Base-by-base conservation (phyloP, 2,113 vertebrate genomes). In the Heptranchias perlo region DNA sequence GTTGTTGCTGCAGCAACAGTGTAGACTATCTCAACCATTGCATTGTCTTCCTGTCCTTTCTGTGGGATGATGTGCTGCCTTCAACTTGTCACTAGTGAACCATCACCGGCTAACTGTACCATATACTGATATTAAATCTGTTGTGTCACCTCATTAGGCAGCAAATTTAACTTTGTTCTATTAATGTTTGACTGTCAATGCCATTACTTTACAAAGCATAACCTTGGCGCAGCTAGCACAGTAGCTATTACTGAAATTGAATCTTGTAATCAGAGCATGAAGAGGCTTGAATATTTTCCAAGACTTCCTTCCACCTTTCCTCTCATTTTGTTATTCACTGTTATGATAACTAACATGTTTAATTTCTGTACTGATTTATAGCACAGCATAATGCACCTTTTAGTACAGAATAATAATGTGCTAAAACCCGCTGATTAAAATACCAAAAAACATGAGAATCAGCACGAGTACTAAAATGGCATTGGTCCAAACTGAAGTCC, bases 161-260 rank as follows among this genome's bases (percentile, higher is more conserved):
- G 65, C 64, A 95, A 95, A 95, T 95, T 47, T 95, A 95, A 95
- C 64, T 69, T 69, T 95, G 94, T 95, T 95, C 94, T 95, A 31
- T 52, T 52, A 95, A 69, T 73, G 94, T 95, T 49, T 95, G 47
- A 52, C 44, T 95, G 94, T 95, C 65, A 67, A 73, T 69, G 65
- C 64, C 94, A 95, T 49, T 95, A 95, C 28, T 95, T 95, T 95
- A 94, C 94, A 95, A 69, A 69, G 94, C 94, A 95, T 69, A 69
- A 73, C 44, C 94, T 73, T 95, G 94, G 94, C 94, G 13, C 94
- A 95, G 64, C 47, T 52, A 69, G 21, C n/a, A 31, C 39, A 73
- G 64, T 31, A 52, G 94, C 65, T 95, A 95, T 95, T 69, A 69
- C 47, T 95, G 62, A 44, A 95, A 49, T 28, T 67, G 23, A 95